Evolutionary conservation across 2,888 invertebrate species (phyloP), one percentile per base, ranked within the genome.

Genomic region (Synanthedon vespiformis): DNA sequence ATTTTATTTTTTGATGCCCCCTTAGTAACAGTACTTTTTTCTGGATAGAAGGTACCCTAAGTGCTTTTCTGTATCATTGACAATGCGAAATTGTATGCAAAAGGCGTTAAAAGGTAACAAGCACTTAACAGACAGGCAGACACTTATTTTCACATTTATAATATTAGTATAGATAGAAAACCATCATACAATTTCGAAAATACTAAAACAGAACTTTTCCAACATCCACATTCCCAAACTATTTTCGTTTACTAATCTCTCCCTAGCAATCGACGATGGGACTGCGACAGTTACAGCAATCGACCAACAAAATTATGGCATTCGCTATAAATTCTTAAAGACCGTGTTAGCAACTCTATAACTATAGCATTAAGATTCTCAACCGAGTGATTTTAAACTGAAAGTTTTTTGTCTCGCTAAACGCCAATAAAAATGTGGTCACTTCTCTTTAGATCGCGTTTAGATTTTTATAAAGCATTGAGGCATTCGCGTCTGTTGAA

Each of bases 401-500:
- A 10, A 27, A 27, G 2, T 34, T 10, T 34, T 34, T 34, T 34
- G 10, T 22, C 5, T 22, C 5, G 22, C 5, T 22, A 5, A 22
- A 22, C 22, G 22, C 5, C 22, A 22, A 41, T 41, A 41, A 41
- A 41, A 41, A 11, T 41, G 22, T 22, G 5, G 22, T 22, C 22
- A 22, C 22, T 22, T 22, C 22, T 22, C 5, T 22, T 5, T 22
- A 2, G 11, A 12, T n/a, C 41, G 41, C 41, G 14, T 48, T 48
- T 55, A 56, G 54, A 60, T 60, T 62, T 61, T 62, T 62, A 57
- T 61, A 61, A 52, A 58, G 53, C 52, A 48, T 13, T 44, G 13
- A 50, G 54, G 52, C 54, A 52, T 59, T 61, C 64, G 22, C 2
- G 34, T 34, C 10, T 10, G 63, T 57, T 61, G 74, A 72, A 75